Conservation (phyloP, 1,140 invertebrate species). For the Tetramorium simillimum region DNA sequence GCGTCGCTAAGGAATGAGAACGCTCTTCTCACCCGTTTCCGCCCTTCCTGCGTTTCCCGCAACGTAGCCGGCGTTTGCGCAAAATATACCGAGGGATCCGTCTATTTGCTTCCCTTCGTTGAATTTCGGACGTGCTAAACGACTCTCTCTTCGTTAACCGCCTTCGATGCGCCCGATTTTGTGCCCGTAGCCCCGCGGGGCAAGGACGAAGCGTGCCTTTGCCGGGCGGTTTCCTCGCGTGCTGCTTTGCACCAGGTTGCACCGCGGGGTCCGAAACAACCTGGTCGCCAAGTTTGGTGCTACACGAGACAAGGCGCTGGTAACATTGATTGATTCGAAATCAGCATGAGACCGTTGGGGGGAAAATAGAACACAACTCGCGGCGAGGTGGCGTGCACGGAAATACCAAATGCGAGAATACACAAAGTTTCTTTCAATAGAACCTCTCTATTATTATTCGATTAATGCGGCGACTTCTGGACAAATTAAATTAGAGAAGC, state of each 20-base stretch:
- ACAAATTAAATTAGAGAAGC: not conserved
- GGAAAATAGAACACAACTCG: not conserved
- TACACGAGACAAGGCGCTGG: conserved; percentile 6
- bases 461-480: not conserved
- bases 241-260: conserved; percentile 1
- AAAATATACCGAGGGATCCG: not conserved
- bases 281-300: conserved; percentile 13
- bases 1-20: not conserved
- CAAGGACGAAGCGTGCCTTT: not conserved
- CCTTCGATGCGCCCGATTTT: not conserved
- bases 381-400: not conserved
- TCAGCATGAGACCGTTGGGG: not conserved
- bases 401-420: not conserved
- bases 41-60: not conserved
- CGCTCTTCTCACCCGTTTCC: not conserved
- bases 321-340: conserved; percentile 30
- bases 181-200: not conserved
- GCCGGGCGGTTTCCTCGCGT: conserved; percentile 15
- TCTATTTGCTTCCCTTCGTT: not conserved
- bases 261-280: not conserved
- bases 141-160: conserved; percentile 9
- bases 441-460: not conserved
- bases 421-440: not conserved
- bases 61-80: not conserved
- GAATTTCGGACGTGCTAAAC: not conserved